A percentile compares a stretch with the other conserved stretches of the same genome.
Conservation (phyloP, 1,140 invertebrate genomes). For the Orchestia grillus region DNA sequence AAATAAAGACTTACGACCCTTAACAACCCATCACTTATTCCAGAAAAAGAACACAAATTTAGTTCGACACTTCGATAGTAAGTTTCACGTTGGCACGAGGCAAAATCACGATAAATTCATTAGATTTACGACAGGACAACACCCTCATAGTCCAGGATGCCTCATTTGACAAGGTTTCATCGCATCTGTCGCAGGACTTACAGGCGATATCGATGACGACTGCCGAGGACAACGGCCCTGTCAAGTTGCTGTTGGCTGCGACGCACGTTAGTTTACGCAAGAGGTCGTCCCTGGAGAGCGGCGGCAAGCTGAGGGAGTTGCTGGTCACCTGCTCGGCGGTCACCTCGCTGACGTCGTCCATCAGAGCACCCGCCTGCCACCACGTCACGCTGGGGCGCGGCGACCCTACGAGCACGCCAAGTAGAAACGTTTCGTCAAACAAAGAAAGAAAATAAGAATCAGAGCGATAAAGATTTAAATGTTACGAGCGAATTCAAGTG, state of each 20-base stretch:
- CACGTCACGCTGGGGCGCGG: conserved; percentile 77
- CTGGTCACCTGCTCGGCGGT: conserved; percentile 72
- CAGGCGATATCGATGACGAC: conserved; percentile 90
- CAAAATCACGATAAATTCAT: too few species aligned
- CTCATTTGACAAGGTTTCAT: not conserved
- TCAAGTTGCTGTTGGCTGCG: conserved; percentile 84
- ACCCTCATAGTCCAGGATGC: not conserved
- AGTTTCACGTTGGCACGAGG: too few species aligned
- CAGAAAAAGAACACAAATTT: too few species aligned
- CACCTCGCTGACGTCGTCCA: conserved; percentile 72
- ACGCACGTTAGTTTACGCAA: conserved; percentile 85
- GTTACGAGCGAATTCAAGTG: too few species aligned
- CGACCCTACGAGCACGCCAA: conserved; percentile 62
- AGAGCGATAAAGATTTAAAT: too few species aligned
- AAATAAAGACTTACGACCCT: too few species aligned
- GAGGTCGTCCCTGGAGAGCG: conserved; percentile 82
- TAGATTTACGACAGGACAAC: too few species aligned
- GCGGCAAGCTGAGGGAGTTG: conserved; percentile 79
- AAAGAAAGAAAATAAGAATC: not conserved
- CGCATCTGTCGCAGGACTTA: conserved; percentile 75
- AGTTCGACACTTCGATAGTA: too few species aligned
- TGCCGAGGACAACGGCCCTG: conserved; percentile 80
- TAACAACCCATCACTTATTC: too few species aligned
- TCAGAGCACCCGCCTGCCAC: conserved; percentile 69
- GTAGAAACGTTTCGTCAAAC: not conserved